phyloP scores from a whole-genome alignment of 2,888 invertebrate species.

The Isoperla grammatica region DNA sequence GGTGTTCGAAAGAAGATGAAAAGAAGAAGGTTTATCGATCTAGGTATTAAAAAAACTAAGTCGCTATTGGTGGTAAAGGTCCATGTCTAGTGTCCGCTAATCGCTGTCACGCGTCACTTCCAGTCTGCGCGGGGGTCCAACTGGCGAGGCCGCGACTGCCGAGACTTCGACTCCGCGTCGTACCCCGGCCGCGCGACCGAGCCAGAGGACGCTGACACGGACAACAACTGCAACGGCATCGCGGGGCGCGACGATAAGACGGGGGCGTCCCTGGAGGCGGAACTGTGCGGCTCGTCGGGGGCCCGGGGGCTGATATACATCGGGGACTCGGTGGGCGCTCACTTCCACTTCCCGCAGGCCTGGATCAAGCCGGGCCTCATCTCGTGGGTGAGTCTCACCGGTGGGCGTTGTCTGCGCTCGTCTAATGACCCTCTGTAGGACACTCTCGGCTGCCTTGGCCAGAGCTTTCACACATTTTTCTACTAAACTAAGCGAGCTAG shows the following conservation, averaged over 20 bases:
- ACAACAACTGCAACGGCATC: slow-evolving; percentile 40
- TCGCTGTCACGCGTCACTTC: too few relatives aligned
- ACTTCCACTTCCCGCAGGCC: slow-evolving; percentile 47
- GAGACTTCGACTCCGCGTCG: slow-evolving; percentile 34
- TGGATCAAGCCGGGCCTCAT: slow-evolving; percentile 43
- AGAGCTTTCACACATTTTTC: too few relatives aligned
- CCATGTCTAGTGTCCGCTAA: too few relatives aligned
- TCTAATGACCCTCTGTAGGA: too few relatives aligned
- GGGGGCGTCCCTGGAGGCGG: slow-evolving; percentile 35
- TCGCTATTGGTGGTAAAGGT: too few relatives aligned
- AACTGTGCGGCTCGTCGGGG: slow-evolving; percentile 34
- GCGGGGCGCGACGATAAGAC: slow-evolving; percentile 35
- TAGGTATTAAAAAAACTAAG: too few relatives aligned
- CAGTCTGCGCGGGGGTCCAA: slow-evolving; percentile 37
- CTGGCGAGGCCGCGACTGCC: slow-evolving; percentile 40
- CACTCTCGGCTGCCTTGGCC: too few relatives aligned
- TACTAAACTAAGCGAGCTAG: too few relatives aligned
- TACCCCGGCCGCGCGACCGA: slow-evolving; percentile 38
- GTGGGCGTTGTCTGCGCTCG: too few relatives aligned
- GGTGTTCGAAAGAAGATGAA: too few relatives aligned
- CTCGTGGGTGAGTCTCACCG: slow-evolving; percentile 38
- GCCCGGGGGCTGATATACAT: slow-evolving; percentile 37
- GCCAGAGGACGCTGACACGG: slow-evolving; percentile 33
- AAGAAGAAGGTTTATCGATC: too few relatives aligned
- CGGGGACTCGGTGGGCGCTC: slow-evolving; percentile 48